Evolutionary conservation across 2,113 vertebrate genomes (phyloP), one percentile per base, ranked within the genome.

Genomic region (Scomber colias): DNA sequence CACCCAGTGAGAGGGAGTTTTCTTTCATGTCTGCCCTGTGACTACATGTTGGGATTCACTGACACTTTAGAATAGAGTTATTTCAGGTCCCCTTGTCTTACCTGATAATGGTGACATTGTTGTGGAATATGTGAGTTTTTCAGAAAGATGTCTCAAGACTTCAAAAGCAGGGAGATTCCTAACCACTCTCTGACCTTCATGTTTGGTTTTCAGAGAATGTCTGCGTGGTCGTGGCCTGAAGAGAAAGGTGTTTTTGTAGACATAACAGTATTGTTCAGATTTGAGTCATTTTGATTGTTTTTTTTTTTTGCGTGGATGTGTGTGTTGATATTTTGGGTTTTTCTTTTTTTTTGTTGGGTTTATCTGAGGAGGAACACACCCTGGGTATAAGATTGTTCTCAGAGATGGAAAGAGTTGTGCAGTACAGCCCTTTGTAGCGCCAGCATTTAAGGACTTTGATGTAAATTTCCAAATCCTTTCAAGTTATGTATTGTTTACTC

Each of bases 141-240:
- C 14, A 59, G 56, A 68, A 55, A 83, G 71, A 79, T 11, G 4
- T 55, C 60, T 76, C 17, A 10, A 76, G 19, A 46, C 44, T 15
- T 51, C 10, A 13, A 68, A 68, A 65, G 65, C 48, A 61, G 71
- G 85, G 87, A 86, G 79, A 86, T 85, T 91, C 87, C 83, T 68
- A 53, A 82, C 70, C 61, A 1, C 44, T 75, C 54, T 67, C 61
- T 50, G 74, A 31, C 46, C 55, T 59, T 54, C 51, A 15, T 31
- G 48, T 64, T 87, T 66, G 64, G 48, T 78, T 86, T 75, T 51
- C 40, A 50, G 76, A 72, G 76, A 86, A 87, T 73, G 70, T 73
- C 19, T 70, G 45, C 10, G 69, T 78, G 72, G 79, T 85, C 60
- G 62, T 1, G 4, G 77, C 59, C 79, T 56, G 54, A 51, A 74